Conservation (phyloP, 2,888 invertebrate species). For the Brachyopa scutellaris region DNA sequence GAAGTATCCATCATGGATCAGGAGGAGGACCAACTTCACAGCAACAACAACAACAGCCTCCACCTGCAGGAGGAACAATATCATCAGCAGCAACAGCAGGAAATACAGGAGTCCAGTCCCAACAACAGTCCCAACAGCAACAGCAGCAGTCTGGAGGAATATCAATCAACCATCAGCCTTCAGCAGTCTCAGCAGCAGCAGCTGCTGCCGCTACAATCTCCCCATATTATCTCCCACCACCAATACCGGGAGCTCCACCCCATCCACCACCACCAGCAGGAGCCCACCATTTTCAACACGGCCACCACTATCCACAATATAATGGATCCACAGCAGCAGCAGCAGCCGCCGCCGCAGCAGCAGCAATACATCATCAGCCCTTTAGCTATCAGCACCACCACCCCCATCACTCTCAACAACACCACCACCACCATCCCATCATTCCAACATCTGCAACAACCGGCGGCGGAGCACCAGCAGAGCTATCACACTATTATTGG, state of each 20-base stretch:
- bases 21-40: constrained; percentile 77
- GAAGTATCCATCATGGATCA: constrained; percentile 81
- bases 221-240: constrained; percentile 78
- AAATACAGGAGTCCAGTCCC: constrained; percentile 74
- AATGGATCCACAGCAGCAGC: constrained; percentile 76
- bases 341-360: constrained; percentile 77
- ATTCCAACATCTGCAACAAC: constrained; percentile 84
- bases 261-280: constrained; percentile 75
- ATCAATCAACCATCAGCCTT: constrained; percentile 63
- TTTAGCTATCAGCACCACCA: constrained; percentile 81
- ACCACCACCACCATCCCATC: constrained; percentile 81
- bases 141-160: constrained; percentile 73
- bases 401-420: constrained; percentile 77
- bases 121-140: constrained; percentile 74
- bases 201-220: constrained; percentile 74
- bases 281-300: constrained; percentile 77
- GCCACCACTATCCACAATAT: constrained; percentile 78
- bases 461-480: constrained; percentile 84
- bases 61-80: constrained; percentile 77
- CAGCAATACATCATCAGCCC: constrained; percentile 81
- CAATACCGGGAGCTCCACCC: constrained; percentile 75
- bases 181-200: constrained; percentile 63
- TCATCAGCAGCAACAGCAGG: constrained; percentile 74
- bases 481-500: constrained; percentile 92
- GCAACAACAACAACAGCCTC: constrained; percentile 77